Evolutionary conservation across 2,888 invertebrate genomes (phyloP), one percentile per base, ranked within the genome.

Genomic region (Tryphoninae sp.): DNA sequence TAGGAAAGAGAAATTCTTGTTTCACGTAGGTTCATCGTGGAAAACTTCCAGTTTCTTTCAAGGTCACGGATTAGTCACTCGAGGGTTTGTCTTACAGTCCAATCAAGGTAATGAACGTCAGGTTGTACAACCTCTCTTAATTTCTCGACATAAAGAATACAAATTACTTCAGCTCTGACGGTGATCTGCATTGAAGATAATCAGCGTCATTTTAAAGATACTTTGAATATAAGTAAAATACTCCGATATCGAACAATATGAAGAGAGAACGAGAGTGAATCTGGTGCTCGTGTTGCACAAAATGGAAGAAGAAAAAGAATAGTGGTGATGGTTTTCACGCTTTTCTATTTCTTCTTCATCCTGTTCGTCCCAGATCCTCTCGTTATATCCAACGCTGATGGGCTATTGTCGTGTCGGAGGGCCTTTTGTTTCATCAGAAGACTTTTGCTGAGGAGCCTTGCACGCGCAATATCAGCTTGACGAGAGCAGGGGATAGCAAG

Each of bases 321-420:
- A 19, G 45, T 49, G 19, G 16, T 49, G 49, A 40, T 23, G 16
- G 6, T 55, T 62, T 62, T 72, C 64, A 67, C 53, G 16, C 62
- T 78, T 64, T 58, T 53, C 40, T 67, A 19, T 13, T 45, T 58
- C 53, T 33, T 23, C 26, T 22, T 16, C 16, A 16, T 64, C 40
- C 67, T 42, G 8, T 64, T 68, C 64, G 49, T 68, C 51, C 26
- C 40, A 42, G 33, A 19, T 61, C 67, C 58, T 67, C 62, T 74
- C 78, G 53, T 72, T 79, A 77, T 83, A 74, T 67, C 62, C 69
- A 64, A 59, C 77, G 62, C 86, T 86, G 87, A 88, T 88, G 86
- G 88, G 84, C 86, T 81, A 88, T 89, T 89, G 88, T 89, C 87
- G 86, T 68, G 79, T 72, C 79, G n/a, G 45, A 62, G 67, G n/a